Evolutionary conservation across 2,888 invertebrate species (phyloP).

Genomic region (Limnephilus lunatus): DNA sequence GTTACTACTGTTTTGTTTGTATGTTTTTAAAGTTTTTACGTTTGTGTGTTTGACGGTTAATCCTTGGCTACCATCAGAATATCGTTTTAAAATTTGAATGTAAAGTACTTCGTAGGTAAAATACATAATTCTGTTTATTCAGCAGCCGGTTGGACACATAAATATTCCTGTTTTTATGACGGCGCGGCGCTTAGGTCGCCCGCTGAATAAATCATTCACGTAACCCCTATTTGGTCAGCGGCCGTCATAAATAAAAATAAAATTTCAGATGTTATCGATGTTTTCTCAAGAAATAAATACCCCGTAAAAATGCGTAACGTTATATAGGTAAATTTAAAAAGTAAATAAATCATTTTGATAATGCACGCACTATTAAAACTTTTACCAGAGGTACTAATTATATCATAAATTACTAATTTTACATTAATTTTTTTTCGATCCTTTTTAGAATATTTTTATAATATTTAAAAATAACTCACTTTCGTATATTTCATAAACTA

Average conservation of each 20-base stretch:
- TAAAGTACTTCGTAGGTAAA: slow-evolving; percentile 23
- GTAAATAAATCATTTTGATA: not conserved
- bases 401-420: not conserved
- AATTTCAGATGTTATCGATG: slow-evolving; percentile 23
- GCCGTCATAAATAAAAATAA: slow-evolving; percentile 38
- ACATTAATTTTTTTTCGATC: too few species aligned
- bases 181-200: slow-evolving; percentile 58
- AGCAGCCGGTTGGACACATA: slow-evolving; percentile 45
- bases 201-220: slow-evolving; percentile 58
- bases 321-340: not conserved
- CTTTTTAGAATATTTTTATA: not conserved
- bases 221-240: slow-evolving; percentile 39
- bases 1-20: too few species aligned
- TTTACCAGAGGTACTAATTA: not conserved
- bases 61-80: not conserved
- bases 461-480: not conserved
- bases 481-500: too few species aligned
- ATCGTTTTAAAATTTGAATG: not conserved
- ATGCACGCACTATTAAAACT: not conserved
- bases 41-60: not conserved
- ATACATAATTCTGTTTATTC: slow-evolving; percentile 35
- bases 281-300: not conserved
- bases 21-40: not conserved
- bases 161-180: slow-evolving; percentile 62
- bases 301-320: not conserved